Evolutionary conservation across 2,113 vertebrate species (phyloP).

Genomic region (Zosterops borbonicus): DNA sequence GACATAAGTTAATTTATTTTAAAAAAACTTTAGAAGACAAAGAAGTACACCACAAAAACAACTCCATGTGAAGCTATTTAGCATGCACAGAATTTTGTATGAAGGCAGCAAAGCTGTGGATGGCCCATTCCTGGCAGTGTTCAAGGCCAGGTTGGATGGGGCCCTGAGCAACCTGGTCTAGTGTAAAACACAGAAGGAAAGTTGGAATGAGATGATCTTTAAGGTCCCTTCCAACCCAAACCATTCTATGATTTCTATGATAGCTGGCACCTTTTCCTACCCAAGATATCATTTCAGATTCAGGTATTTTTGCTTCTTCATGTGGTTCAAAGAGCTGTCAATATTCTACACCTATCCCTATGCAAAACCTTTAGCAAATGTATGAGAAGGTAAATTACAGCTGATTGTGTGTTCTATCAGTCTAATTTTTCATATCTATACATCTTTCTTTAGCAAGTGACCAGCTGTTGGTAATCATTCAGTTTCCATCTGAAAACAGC

Average conservation of each 20-base stretch:
- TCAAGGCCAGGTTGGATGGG: not conserved
- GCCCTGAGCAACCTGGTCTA: not conserved
- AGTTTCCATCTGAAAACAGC: not conserved
- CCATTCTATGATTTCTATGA: not conserved
- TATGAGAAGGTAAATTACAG: not conserved
- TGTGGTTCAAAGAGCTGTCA: not conserved
- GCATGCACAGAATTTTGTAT: not conserved
- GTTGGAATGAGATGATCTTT: not conserved
- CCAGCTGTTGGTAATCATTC: not conserved
- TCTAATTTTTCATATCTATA: not conserved
- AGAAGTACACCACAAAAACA: not conserved
- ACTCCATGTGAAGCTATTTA: not conserved
- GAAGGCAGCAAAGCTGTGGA: not conserved
- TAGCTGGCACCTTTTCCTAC: not conserved
- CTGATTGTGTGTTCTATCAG: not conserved
- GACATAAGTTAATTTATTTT: not conserved
- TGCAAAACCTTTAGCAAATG: not conserved
- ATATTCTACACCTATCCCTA: not conserved
- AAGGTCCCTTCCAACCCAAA: not conserved
- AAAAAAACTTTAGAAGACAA: not conserved
- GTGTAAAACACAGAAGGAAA: not conserved
- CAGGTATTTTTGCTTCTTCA: not conserved
- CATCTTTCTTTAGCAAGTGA: not conserved
- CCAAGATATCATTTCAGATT: not conserved
- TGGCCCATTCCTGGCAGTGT: not conserved